Base-by-base conservation (phyloP, 2,113 vertebrate genomes). In the Pogona vitticeps region DNA sequence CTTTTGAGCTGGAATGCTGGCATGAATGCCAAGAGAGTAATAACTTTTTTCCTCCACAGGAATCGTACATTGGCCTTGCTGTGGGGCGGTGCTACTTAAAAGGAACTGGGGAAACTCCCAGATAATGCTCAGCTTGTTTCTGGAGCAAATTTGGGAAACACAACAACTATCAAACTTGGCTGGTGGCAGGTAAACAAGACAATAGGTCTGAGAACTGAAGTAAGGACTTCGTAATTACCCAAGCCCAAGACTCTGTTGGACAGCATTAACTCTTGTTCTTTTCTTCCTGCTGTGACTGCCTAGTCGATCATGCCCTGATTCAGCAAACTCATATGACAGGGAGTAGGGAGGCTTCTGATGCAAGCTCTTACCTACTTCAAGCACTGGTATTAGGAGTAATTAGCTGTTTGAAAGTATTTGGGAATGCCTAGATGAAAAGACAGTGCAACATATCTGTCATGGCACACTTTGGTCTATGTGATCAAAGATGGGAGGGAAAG, bases 401-500 rank as follows among this genome's bases (percentile, higher is more conserved):
- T 82, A 82, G 33, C 42, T 70, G 73, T 76, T 82, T 76, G 71
- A 33, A 76, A 58, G 71, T 67, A 31, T 42, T 73, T 46, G 58
- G 68, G 68, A 80, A 81, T 61, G 46, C 72, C 73, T 80, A 88
- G 80, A 78, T 83, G 80, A 78, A 88, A 83, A 82, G 73, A 72
- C 3, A 52, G 79, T 65, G 38, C n/a, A 46, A 56, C 15, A 73
- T 72, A 63, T 31, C 79, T 38, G 65, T 70, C 63, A 18, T 28
- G 1, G 76, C 56, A 23, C 20, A 71, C 40, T 88, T 77, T 68
- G 73, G 73, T 77, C 63, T 82, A 75, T 33, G 40, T 76, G 79
- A 87, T 87, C 85, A 87, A 87, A 87, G 85, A 38, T 75, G 42
- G 59, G 85, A 87, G 76, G 58, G 42, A 56, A 70, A 67, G 26